These are phyloP conservation scores for Cataglyphis livida DNA, from an alignment of 2,888 invertebrate species.

Conservation along the genomic window DNA sequence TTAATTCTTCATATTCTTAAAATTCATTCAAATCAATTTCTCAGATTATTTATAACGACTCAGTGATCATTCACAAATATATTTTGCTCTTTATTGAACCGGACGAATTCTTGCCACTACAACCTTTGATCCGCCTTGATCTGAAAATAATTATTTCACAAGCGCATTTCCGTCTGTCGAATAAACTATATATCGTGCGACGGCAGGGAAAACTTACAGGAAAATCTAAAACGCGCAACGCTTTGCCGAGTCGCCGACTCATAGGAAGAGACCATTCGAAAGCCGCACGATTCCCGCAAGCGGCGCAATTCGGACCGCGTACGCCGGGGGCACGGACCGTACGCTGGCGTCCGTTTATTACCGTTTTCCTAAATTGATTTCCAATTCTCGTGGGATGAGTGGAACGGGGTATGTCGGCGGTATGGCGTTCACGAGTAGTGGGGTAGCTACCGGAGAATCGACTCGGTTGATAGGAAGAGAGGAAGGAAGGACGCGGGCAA, in stretches of 20 bases:
- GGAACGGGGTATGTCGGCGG: constrained; percentile 33
- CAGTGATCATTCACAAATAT: neutral
- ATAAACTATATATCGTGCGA: neutral
- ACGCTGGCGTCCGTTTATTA: constrained; percentile 75
- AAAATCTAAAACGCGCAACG: constrained; percentile 20
- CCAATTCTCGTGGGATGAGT: constrained; percentile 70
- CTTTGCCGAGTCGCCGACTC: neutral
- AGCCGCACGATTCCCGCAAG: constrained; percentile 41
- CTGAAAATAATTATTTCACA: constrained; percentile 17
- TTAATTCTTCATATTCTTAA: neutral
- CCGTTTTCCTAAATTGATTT: constrained; percentile 78
- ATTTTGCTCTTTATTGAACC: neutral
- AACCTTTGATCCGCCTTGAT: neutral
- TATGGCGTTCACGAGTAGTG: constrained; percentile 44
- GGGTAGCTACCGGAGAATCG: constrained; percentile 48
- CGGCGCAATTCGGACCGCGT: constrained; percentile 32
- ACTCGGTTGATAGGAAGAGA: constrained; percentile 29
- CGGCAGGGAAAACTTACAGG: neutral
- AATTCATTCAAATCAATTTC: neutral
- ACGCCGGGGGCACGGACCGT: constrained; percentile 18
- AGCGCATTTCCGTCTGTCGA: neutral
- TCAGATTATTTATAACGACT: neutral
- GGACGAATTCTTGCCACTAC: neutral
- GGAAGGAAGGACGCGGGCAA: constrained; percentile 22
- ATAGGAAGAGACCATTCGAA: neutral